Conservation (phyloP, 2,888 invertebrate genomes). For the Listrodromus nycthemerus region DNA sequence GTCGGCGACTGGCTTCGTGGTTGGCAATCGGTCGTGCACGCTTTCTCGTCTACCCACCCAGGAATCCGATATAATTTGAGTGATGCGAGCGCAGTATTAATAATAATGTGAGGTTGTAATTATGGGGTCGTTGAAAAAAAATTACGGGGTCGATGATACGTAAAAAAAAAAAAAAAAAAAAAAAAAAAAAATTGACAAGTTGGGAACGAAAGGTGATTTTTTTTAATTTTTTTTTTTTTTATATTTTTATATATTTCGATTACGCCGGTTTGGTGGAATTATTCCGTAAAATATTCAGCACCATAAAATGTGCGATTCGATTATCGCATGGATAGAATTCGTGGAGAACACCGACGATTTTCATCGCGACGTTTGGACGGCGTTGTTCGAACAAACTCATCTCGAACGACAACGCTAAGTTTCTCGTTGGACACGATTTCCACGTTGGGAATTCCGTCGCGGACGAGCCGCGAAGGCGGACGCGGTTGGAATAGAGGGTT, state of each 20-base stretch:
- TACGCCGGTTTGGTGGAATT: background rate
- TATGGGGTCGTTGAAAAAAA: background rate
- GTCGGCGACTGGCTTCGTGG: slow-evolving; percentile 17
- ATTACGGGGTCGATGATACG: background rate
- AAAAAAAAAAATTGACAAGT: background rate
- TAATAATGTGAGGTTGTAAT: background rate
- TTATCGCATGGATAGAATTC: background rate
- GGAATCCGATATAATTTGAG: background rate
- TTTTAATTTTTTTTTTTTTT: no score
- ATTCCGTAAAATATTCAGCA: background rate
- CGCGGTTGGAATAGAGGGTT: background rate
- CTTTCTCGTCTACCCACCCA: background rate
- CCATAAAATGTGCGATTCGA: background rate
- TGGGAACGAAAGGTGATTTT: background rate
- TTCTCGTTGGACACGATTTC: background rate
- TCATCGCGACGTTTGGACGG: background rate
- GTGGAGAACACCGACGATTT: background rate
- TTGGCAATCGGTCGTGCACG: background rate
- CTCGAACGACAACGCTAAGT: background rate
- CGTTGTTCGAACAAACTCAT: background rate
- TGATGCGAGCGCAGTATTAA: background rate
- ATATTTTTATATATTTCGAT: no score
- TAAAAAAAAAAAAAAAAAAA: background rate
- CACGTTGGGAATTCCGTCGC: background rate
- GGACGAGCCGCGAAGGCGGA: background rate